Base-by-base conservation (phyloP, 30 jellyfish, hydroid and myxozoan genomes). In the Clytia hemisphaerica region DNA sequence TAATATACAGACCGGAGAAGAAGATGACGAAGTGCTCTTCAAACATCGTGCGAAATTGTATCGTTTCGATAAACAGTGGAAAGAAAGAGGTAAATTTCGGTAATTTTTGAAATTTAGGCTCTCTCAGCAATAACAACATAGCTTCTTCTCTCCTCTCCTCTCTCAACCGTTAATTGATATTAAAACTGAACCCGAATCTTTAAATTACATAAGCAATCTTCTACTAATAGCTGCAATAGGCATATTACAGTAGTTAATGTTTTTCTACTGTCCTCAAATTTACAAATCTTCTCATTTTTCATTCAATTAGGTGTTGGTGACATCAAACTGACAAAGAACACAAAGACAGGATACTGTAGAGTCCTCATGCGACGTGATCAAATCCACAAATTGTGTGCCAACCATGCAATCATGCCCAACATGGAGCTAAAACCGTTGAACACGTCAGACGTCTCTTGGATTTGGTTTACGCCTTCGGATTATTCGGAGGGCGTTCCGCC, bases 261-360 rank as follows among this genome's bases (percentile, higher is more conserved):
- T n/a, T n/a, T n/a, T n/a, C n/a, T n/a, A n/a, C n/a, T n/a, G n/a
- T n/a, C n/a, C n/a, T n/a, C n/a, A n/a, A n/a, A n/a, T n/a, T n/a
- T n/a, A n/a, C n/a, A n/a, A n/a, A n/a, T n/a, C n/a, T n/a, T n/a
- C n/a, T n/a, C n/a, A n/a, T n/a, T n/a, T n/a, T n/a, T n/a, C n/a
- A n/a, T n/a, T n/a, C n/a, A n/a, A n/a, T n/a, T n/a, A n/a, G n/a
- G 84, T 72, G 79, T 72, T 2, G 84, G 84, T 0, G 80, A 72
- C 1, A 37, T 72, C 5, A 72, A 72, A 37, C 63, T 72, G n/a
- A 30, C 79, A 54, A 30, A 44, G 3, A 72, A 72, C 48, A 45
- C 19, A 19, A 58, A 30, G 26, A 72, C 84, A 15, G 79, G 79
- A 6, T 72, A 54, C 36, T 34, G 80, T 18, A 29, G 84, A 1